Conservation (phyloP, 2,888 invertebrate genomes). For the Glaucopsyche alexis region DNA sequence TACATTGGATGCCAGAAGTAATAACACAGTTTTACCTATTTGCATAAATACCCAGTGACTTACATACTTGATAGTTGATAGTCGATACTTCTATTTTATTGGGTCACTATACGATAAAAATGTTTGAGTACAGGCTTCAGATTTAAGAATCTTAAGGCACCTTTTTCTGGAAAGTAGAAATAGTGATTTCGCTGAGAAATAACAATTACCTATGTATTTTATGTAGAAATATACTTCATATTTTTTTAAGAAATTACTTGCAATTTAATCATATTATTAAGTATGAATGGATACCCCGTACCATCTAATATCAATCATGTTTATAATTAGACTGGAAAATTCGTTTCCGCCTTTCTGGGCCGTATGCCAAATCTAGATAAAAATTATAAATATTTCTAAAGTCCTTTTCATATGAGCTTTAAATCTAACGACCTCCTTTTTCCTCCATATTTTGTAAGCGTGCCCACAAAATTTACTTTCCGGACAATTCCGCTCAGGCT, state of each 20-base stretch:
- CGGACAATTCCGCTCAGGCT: background rate
- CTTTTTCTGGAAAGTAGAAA: background rate
- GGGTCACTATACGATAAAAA: background rate
- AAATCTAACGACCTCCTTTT: background rate
- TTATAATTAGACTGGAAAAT: too few relatives aligned
- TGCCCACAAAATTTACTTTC: background rate
- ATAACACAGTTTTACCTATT: background rate
- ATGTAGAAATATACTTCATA: too few relatives aligned
- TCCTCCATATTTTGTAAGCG: background rate
- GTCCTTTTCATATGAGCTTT: background rate
- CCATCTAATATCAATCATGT: too few relatives aligned
- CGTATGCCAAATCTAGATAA: background rate
- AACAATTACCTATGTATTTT: too few relatives aligned
- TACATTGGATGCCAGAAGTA: background rate
- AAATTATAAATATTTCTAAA: background rate
- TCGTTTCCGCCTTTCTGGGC: background rate
- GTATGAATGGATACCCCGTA: too few relatives aligned
- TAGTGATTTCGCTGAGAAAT: background rate
- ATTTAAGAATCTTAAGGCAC: background rate
- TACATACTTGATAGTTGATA: too few relatives aligned
- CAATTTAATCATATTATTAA: too few relatives aligned
- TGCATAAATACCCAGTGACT: constrained; percentile 2
- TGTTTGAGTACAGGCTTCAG: background rate
- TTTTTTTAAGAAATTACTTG: too few relatives aligned
- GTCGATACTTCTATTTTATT: background rate